phyloP scores from a whole-genome alignment of 2,113 vertebrate genomes.

The Pycnonotus jocosus region DNA sequence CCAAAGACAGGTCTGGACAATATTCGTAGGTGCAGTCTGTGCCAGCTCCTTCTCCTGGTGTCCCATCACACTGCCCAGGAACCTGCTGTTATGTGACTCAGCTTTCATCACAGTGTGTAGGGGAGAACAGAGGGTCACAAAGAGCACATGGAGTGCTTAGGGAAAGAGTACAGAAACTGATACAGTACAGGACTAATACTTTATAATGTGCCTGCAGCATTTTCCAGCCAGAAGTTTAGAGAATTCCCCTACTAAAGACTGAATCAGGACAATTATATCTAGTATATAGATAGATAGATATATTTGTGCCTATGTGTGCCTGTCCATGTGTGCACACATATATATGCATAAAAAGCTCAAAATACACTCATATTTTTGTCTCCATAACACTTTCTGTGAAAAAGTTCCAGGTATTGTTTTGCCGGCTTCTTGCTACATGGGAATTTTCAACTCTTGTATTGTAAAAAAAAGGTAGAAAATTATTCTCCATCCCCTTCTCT shows the following conservation, averaged over 20 bases:
- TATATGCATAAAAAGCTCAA: not conserved
- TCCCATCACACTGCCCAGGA: not conserved
- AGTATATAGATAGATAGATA: not conserved
- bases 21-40: not conserved
- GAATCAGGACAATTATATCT: not conserved
- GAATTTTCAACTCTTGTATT: not conserved
- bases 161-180: not conserved
- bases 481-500: not conserved
- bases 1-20: not conserved
- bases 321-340: no score
- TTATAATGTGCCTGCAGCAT: not conserved
- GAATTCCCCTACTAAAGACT: not conserved
- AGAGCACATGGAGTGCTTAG: not conserved
- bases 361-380: not conserved
- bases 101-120: not conserved
- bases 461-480: not conserved
- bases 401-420: not conserved
- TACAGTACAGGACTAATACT: not conserved
- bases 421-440: not conserved
- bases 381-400: not conserved
- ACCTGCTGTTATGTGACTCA: not conserved
- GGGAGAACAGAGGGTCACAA: fast-evolving
- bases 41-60: not conserved
- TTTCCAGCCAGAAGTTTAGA: not conserved
- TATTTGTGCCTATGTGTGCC: fast-evolving